Conservation (phyloP, 1,140 invertebrate species). For the Drosophila leontia region DNA sequence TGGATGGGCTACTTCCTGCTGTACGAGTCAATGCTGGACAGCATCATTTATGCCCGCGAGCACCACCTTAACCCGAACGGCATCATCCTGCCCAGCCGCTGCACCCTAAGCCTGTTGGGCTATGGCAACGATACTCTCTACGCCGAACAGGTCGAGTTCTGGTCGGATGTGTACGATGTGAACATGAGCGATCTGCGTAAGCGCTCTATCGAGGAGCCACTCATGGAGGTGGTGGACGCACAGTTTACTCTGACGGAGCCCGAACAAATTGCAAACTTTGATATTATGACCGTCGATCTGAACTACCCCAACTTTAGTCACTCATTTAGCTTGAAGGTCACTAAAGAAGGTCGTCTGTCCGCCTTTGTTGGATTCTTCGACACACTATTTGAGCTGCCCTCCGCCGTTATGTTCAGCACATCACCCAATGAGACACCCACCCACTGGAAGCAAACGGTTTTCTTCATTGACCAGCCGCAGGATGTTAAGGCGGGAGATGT, state of each 20-base stretch:
- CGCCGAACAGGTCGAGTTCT: slow-evolving; percentile 92
- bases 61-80: slow-evolving; percentile 91
- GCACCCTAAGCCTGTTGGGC: slow-evolving; percentile 94
- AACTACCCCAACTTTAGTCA: slow-evolving; percentile 93
- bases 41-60: slow-evolving; percentile 95
- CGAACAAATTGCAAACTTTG: slow-evolving; percentile 89
- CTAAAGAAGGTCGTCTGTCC: slow-evolving; percentile 91
- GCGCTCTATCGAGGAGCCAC: slow-evolving; percentile 95
- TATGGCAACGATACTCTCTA: slow-evolving; percentile 94
- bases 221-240: slow-evolving; percentile 93
- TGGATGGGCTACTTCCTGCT: slow-evolving; percentile 99
- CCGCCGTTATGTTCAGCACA: slow-evolving; percentile 89
- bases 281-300: slow-evolving; percentile 93
- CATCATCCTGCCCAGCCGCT: slow-evolving; percentile 94
- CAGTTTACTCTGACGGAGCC: slow-evolving; percentile 92
- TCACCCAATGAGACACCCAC: slow-evolving; percentile 91
- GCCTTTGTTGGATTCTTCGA: slow-evolving; percentile 97
- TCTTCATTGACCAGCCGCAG: slow-evolving; percentile 92
- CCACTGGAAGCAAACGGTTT: slow-evolving; percentile 99
- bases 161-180: slow-evolving; percentile 98
- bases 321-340: slow-evolving; percentile 90
- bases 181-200: slow-evolving; percentile 97
- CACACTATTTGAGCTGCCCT: slow-evolving; percentile 92
- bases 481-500: slow-evolving; percentile 90
- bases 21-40: slow-evolving; percentile 99